Percentiles rank a stretch among this genome's conserved stretches.
phyloP scores from a whole-genome alignment of 2,797 vertebrate species.

The Halcyon smyrnensis region DNA sequence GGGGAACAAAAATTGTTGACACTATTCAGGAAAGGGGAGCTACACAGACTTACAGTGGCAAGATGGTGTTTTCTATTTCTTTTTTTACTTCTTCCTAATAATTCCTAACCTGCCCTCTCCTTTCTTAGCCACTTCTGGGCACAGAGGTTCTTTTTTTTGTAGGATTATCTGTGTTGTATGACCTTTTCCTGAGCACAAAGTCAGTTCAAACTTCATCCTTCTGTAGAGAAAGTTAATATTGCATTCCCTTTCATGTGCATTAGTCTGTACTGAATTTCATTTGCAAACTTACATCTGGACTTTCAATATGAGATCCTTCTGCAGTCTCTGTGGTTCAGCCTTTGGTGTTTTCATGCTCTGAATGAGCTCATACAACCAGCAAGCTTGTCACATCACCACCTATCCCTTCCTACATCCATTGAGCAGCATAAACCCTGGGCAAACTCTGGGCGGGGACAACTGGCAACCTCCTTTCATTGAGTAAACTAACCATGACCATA shows the following conservation, averaged over 20 bases:
- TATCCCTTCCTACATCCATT: neutral
- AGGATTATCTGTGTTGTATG: neutral
- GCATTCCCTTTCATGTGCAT: neutral
- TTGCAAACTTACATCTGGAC: neutral
- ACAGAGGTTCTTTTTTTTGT: neutral
- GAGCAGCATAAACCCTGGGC: fast-evolving
- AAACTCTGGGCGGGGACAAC: neutral
- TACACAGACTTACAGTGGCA: neutral
- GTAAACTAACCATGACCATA: neutral
- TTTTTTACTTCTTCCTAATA: neutral
- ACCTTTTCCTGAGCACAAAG: neutral
- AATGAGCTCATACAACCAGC: neutral
- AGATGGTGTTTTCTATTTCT: neutral
- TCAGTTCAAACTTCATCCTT: neutral
- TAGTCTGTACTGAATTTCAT: neutral
- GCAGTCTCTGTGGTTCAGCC: neutral
- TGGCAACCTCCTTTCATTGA: neutral
- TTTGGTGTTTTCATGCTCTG: neutral
- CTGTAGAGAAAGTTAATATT: neutral
- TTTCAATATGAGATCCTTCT: neutral
- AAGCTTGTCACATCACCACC: neutral
- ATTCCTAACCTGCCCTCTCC: neutral
- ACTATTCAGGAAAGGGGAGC: neutral
- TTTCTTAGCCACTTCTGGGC: neutral
- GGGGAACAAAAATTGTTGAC: neutral